Base-by-base conservation (phyloP, 2,113 vertebrate species). In the Hippocampus barbouri region DNA sequence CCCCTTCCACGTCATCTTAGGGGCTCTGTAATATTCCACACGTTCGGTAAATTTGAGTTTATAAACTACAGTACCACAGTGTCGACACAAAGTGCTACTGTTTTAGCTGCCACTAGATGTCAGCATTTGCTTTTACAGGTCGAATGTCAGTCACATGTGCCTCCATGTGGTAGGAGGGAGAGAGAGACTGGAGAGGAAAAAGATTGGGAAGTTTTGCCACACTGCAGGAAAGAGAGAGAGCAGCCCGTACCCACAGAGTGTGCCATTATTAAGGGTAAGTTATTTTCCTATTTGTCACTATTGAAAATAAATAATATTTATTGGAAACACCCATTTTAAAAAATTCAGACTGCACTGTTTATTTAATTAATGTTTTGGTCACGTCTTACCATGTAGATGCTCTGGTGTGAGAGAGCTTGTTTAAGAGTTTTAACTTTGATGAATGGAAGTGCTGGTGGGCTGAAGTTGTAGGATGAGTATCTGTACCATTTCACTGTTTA, bases 121-220 rank as follows among this genome's bases (percentile, higher is more conserved):
- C 82, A 21, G 59, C 69, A 63, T 77, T 79, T 57, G 65, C 49
- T 20, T 76, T 18, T 7, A 9, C 11, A 3, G 9, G 11, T 49
- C 18, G 18, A 18, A 7, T 5, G 41, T 59, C 51, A 30, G 43
- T 74, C 76, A 76, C 74, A 81, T 73, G 74, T 62, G 63, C 40
- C 40, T 43, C 40, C 43, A 57, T 62, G 72, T 12, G 79, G 77
- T 60, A 59, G 76, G 54, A 56, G 72, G 69, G 73, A 53, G 76
- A 67, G 69, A 65, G 68, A 34, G 73, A 40, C 66, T 47, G 54
- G 72, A 56, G 60, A 79, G 73, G 51, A 83, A 67, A 66, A 75
- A 86, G 76, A 73, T 85, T 80, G 43, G 63, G 78, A 88, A 89
- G 85, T 89, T 89, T 82, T 78, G 74, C 75, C 80, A 77, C 68